Conservation (phyloP, 2,113 vertebrate genomes). For the Brachyhypopomus occidentalis region DNA sequence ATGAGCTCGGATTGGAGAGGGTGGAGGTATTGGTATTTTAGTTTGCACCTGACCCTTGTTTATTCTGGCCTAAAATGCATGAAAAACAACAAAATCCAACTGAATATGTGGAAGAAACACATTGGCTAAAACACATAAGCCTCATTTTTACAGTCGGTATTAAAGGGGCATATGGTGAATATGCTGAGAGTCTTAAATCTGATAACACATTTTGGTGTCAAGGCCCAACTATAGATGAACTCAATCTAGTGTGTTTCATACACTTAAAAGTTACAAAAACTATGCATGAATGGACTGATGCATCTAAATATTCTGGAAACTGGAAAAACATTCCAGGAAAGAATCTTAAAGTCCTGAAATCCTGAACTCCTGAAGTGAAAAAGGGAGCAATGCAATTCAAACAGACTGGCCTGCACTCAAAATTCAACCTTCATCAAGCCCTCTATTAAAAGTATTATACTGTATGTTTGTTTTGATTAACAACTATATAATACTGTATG, state of each 20-base stretch:
- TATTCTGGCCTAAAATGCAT: neutral
- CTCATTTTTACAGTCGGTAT: neutral
- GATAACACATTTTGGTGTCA: neutral
- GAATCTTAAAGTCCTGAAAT: neutral
- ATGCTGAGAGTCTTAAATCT: neutral
- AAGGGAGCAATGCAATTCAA: conserved; percentile 5
- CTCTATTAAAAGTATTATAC: neutral
- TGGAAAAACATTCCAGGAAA: neutral
- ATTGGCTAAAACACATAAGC: neutral
- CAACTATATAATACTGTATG: neutral
- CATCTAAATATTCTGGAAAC: neutral
- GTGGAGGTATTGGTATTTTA: neutral
- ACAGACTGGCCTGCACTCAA: neutral
- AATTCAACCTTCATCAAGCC: neutral
- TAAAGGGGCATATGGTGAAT: neutral
- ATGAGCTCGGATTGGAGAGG: neutral
- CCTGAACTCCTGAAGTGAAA: neutral
- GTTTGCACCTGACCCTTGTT: conserved; percentile 17
- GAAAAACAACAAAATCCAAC: neutral
- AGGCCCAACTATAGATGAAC: neutral
- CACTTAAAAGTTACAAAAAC: neutral
- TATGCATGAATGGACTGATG: conserved; percentile 12
- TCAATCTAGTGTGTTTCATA: conserved; percentile 3
- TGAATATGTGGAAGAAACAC: neutral
- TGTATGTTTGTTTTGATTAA: neutral